Evolutionary conservation across 2,113 vertebrate species (phyloP).

Genomic region (Lophochroa leadbeateri): DNA sequence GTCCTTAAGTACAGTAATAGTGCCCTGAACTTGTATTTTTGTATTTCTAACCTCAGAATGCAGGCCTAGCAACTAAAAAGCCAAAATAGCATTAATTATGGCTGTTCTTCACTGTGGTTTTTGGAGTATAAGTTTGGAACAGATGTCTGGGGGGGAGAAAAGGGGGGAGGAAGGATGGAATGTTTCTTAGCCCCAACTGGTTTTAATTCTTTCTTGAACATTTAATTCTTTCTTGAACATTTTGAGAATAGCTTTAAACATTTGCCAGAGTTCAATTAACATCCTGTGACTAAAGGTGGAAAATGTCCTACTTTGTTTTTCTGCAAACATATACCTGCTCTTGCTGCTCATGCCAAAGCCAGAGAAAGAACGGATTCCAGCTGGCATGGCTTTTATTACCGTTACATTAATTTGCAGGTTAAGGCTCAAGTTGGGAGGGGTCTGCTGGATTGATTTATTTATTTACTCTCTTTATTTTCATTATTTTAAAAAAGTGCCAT

Average conservation of each 20-base stretch:
- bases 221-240: constrained; percentile 72
- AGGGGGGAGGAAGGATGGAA: constrained; percentile 24
- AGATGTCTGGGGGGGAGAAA: constrained; percentile 64
- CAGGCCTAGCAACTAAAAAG: constrained; percentile 61
- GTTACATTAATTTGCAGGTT: constrained; percentile 71
- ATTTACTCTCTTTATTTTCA: constrained; percentile 71
- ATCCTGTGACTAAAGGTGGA: constrained; percentile 73
- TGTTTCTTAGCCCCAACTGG: constrained; percentile 70
- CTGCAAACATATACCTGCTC: constrained; percentile 59
- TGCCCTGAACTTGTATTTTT: constrained; percentile 66
- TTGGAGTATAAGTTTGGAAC: constrained; percentile 69
- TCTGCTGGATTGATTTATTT: constrained; percentile 69
- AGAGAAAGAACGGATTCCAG: constrained; percentile 61
- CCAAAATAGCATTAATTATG: constrained; percentile 72
- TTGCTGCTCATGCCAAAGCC: constrained; percentile 35
- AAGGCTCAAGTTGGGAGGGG: constrained; percentile 64
- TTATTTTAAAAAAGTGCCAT: constrained; percentile 56
- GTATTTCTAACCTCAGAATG: constrained; percentile 71
- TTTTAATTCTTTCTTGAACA: constrained; percentile 76
- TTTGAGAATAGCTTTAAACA: constrained; percentile 77
- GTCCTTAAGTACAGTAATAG: constrained; percentile 50
- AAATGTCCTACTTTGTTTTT: constrained; percentile 74
- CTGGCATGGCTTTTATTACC: constrained; percentile 71
- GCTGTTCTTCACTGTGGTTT: constrained; percentile 67
- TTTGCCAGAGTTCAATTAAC: constrained; percentile 79